phyloP scores from a whole-genome alignment of 2,888 invertebrate genomes.

The Sarcophaga subvicina region DNA sequence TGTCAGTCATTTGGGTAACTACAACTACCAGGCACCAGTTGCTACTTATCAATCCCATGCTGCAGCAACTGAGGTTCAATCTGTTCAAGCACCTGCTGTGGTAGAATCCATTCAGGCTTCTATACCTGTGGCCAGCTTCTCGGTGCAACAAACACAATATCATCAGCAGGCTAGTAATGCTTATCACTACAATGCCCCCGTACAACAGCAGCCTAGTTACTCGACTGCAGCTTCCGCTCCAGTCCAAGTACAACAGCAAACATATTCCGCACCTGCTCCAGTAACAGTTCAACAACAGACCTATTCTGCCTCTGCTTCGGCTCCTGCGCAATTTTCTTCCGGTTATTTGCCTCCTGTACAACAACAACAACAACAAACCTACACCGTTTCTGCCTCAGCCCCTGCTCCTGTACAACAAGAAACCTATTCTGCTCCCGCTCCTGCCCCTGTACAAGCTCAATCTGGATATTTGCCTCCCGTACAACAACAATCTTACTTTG shows the following conservation, averaged over 20 bases:
- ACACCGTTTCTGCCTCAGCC: conserved; percentile 26
- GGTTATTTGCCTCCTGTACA: conserved; percentile 38
- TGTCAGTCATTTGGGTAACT: conserved; percentile 71
- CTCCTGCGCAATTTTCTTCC: conserved; percentile 35
- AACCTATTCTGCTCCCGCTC: conserved; percentile 23
- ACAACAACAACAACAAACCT: conserved; percentile 61
- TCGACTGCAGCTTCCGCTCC: conserved; percentile 17
- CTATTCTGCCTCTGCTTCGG: conserved; percentile 37
- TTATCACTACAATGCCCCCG: conserved; percentile 44
- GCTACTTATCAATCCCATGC: neutral
- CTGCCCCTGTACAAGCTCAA: conserved; percentile 33
- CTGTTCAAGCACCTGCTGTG: conserved; percentile 43
- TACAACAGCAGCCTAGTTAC: conserved; percentile 28
- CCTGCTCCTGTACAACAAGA: conserved; percentile 35
- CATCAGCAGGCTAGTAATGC: conserved; percentile 33
- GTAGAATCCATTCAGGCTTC: conserved; percentile 75
- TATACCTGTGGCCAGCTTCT: conserved; percentile 74
- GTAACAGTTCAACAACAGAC: conserved; percentile 41
- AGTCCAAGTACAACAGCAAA: conserved; percentile 37
- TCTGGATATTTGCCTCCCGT: conserved; percentile 41
- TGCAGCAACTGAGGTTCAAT: conserved; percentile 19
- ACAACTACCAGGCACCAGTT: conserved; percentile 71
- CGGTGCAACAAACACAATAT: conserved; percentile 65
- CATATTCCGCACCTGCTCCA: conserved; percentile 36
- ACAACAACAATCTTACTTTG: conserved; percentile 37